Conservation (phyloP, 2,888 invertebrate species). For the Polyommatus iphigenia region DNA sequence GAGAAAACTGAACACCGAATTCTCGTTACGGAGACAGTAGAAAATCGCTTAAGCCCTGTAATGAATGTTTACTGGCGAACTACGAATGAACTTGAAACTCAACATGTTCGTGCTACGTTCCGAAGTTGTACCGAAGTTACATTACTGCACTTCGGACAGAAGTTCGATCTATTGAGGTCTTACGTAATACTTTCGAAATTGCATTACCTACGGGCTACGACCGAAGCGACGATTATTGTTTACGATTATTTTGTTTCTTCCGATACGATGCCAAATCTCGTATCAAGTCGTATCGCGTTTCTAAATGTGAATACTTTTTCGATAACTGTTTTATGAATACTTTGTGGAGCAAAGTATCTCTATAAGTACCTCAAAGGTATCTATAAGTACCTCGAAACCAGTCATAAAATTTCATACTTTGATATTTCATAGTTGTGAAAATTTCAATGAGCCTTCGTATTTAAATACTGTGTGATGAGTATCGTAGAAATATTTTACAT, state of each 20-base stretch:
- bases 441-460: too few relatives aligned
- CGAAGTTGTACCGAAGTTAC: constrained; percentile 26
- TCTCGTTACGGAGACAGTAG: neutral
- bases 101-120: neutral
- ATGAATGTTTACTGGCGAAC: constrained; percentile 9
- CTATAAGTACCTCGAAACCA: too few relatives aligned
- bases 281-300: neutral
- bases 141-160: constrained; percentile 27
- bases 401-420: too few relatives aligned
- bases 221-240: neutral
- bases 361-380: too few relatives aligned
- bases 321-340: too few relatives aligned
- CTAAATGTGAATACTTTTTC: neutral
- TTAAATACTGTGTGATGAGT: too few relatives aligned
- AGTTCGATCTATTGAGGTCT: constrained; percentile 7
- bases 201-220: neutral
- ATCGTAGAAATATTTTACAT: too few relatives aligned
- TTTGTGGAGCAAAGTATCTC: too few relatives aligned
- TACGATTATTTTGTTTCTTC: neutral
- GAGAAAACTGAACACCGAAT: neutral
- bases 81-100: constrained; percentile 24
- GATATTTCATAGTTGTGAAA: too few relatives aligned
- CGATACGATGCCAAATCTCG: neutral
- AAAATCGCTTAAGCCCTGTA: neutral
- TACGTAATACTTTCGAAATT: neutral